These are phyloP conservation scores for Tenebrio molitor DNA, from an alignment of 1,140 invertebrate species.

Conservation along the genomic window DNA sequence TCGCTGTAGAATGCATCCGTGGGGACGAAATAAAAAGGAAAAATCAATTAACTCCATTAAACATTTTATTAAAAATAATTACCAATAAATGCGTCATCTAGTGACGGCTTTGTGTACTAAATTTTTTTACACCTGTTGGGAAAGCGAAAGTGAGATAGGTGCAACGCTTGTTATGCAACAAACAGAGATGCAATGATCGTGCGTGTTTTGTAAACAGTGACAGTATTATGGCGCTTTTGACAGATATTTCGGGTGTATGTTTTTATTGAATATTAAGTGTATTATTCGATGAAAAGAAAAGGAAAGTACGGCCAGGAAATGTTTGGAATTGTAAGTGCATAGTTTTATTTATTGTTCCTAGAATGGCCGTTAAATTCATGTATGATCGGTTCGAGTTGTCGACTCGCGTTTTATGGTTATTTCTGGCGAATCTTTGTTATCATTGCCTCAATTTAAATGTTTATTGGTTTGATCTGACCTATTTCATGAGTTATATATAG, in stretches of 20 bases:
- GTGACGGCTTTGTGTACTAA: not conserved
- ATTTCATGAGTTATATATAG: constrained; percentile 28
- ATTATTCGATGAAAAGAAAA: constrained; percentile 39
- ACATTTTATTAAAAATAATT: constrained; percentile 25
- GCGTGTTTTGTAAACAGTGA: not conserved
- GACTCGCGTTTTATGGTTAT: constrained; percentile 20
- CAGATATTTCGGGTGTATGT: constrained; percentile 44
- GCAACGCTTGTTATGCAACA: not conserved
- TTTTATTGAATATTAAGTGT: constrained; percentile 39
- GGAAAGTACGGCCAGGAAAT: constrained; percentile 33
- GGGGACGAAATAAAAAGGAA: constrained; percentile 12
- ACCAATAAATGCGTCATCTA: constrained; percentile 41
- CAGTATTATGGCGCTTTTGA: constrained; percentile 44
- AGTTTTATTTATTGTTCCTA: constrained; percentile 33
- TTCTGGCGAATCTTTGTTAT: constrained; percentile 27
- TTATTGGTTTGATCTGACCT: constrained; percentile 30
- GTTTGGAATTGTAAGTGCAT: constrained; percentile 40
- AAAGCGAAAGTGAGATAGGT: not conserved
- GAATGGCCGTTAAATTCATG: constrained; percentile 5
- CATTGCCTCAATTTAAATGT: constrained; percentile 12
- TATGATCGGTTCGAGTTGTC: not conserved
- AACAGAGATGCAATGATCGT: constrained; percentile 9
- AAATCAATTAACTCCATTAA: constrained; percentile 32
- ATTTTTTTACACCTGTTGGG: constrained; percentile 16
- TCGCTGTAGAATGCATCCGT: no score